A percentile compares a stretch with the other conserved stretches of the same genome.
Evolutionary conservation across 1,140 invertebrate genomes (phyloP).

Genomic region (Philaenus spumarius): DNA sequence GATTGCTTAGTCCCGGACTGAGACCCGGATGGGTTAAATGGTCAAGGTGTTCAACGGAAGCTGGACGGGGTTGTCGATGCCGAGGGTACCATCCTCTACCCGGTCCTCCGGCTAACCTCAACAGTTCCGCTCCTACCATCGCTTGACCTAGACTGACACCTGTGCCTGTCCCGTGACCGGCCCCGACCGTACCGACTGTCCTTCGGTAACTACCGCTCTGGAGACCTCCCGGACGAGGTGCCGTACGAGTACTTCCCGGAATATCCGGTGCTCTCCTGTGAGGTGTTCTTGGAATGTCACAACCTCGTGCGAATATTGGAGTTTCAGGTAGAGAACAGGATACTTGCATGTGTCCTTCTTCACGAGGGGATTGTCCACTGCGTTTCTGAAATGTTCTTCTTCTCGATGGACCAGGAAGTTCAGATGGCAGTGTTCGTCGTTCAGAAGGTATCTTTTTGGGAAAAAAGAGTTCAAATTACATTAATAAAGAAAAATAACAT

Average conservation of each 20-base stretch:
- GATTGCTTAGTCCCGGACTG: slow-evolving; percentile 43
- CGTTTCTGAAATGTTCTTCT: slow-evolving; percentile 45
- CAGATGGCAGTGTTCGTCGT: slow-evolving; percentile 60
- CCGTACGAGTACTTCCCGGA: slow-evolving; percentile 1
- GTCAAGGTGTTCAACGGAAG: slow-evolving; percentile 76
- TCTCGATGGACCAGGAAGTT: slow-evolving; percentile 49
- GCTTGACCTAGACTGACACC: slow-evolving; percentile 43
- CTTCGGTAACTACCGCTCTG: slow-evolving; percentile 16
- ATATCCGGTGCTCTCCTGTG: slow-evolving; percentile 32
- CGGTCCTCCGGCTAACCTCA: slow-evolving; percentile 66
- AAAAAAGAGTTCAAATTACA: no score
- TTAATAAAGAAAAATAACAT: no score
- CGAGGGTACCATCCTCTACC: slow-evolving; percentile 78
- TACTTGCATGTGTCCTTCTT: slow-evolving; percentile 57
- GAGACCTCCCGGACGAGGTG: slow-evolving; percentile 6
- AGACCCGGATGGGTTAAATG: slow-evolving; percentile 44
- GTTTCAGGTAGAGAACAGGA: slow-evolving; percentile 77
- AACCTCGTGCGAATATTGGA: slow-evolving; percentile 69
- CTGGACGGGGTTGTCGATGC: slow-evolving; percentile 59
- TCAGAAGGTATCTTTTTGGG: slow-evolving; percentile 54
- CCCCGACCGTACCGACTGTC: slow-evolving; percentile 9
- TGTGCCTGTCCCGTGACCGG: slow-evolving; percentile 19
- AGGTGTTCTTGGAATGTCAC: slow-evolving; percentile 33
- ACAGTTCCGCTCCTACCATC: slow-evolving; percentile 64
- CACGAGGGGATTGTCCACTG: slow-evolving; percentile 41